phyloP scores from a whole-genome alignment of 2,888 invertebrate species.

The Habrosyne pyritoides region DNA sequence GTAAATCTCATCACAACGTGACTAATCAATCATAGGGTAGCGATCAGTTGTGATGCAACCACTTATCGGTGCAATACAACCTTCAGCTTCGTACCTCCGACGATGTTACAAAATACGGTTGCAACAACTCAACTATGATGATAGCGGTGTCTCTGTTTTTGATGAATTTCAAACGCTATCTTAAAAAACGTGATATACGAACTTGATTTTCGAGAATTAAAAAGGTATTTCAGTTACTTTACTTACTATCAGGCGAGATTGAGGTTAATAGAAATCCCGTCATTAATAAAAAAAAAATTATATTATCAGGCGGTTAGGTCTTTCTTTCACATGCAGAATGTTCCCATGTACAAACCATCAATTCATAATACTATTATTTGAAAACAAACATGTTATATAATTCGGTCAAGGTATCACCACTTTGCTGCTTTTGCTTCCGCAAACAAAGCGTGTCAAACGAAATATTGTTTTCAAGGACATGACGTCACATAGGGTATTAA shows the following conservation, averaged over 20 bases:
- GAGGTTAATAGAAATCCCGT: no score
- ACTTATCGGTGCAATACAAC: conserved; percentile 2
- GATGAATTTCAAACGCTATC: background rate
- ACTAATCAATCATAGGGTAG: background rate
- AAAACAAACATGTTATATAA: background rate
- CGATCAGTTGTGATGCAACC: background rate
- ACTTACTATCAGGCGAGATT: no score
- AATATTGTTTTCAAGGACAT: background rate
- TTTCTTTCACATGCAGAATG: no score
- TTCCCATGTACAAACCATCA: no score
- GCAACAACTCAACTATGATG: background rate
- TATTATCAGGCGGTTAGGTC: no score
- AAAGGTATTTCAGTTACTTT: no score
- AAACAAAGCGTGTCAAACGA: background rate
- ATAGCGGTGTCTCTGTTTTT: background rate
- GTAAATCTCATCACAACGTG: background rate
- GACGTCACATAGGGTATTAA: background rate
- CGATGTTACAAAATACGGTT: background rate
- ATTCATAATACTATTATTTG: background rate
- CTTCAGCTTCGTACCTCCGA: background rate
- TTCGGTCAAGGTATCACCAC: background rate
- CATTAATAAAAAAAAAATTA: no score
- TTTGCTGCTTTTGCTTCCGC: background rate
- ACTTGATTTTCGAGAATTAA: background rate
- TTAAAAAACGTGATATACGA: background rate